Conservation (phyloP, 2,888 invertebrate species). For the Lymantria monacha region DNA sequence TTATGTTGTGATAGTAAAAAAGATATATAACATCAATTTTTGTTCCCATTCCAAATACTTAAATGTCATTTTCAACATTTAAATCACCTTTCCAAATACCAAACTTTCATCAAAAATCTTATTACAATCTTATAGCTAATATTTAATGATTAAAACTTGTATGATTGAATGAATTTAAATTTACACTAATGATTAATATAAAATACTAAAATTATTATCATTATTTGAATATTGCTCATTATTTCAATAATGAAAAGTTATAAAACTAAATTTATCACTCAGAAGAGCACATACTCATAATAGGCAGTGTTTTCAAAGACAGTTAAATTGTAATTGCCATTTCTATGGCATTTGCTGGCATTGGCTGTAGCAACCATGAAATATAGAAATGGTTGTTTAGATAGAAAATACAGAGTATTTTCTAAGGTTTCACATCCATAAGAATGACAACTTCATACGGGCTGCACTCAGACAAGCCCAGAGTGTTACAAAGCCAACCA, state of each 20-base stretch:
- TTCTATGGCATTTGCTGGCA: no score
- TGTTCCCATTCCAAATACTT: slow-evolving; percentile 37
- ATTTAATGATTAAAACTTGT: neutral
- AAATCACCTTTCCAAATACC: slow-evolving; percentile 31
- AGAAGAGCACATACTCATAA: no score
- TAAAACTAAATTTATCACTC: no score
- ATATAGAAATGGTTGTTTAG: neutral
- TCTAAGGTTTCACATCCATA: slow-evolving; percentile 76
- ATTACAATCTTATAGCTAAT: neutral
- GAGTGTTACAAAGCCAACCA: slow-evolving; percentile 87
- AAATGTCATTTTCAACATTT: slow-evolving; percentile 4
- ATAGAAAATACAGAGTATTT: neutral
- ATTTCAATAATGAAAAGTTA: no score
- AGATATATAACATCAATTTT: slow-evolving; percentile 30
- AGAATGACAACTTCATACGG: slow-evolving; percentile 88
- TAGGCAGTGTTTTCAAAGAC: no score
- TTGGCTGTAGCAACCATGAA: no score
- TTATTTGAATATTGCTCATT: neutral
- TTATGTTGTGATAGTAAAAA: slow-evolving; percentile 5
- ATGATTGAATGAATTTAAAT: neutral
- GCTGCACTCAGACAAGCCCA: slow-evolving; percentile 87
- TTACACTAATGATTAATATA: neutral
- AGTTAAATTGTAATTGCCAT: no score
- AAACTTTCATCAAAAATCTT: slow-evolving; percentile 9
- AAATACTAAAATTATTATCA: neutral